Conservation (phyloP, 1,140 invertebrate genomes). For the Plodia interpunctella region DNA sequence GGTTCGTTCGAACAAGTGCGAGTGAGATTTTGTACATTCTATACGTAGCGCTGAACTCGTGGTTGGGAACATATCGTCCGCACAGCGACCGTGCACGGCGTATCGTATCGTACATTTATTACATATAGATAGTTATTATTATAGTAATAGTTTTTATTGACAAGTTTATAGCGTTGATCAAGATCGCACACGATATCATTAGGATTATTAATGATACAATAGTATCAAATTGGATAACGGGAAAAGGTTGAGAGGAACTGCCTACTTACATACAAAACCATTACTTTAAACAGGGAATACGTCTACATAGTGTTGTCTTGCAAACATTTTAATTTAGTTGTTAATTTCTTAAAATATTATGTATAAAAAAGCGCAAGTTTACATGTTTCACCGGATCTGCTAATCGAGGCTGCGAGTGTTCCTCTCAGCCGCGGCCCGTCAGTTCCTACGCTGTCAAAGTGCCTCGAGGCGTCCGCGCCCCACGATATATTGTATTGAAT, state of each 20-base stretch:
- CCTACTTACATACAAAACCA: no score
- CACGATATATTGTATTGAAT: background rate
- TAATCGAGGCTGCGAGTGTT: background rate
- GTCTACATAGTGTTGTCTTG: no score
- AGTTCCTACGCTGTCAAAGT: background rate
- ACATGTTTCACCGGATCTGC: no score
- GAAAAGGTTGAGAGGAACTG: background rate
- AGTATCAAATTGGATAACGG: background rate
- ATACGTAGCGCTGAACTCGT: background rate
- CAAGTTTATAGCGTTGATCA: background rate
- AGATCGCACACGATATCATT: constrained; percentile 1
- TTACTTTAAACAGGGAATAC: no score
- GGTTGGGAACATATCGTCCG: background rate
- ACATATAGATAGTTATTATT: background rate
- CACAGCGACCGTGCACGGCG: background rate
- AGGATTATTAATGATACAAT: background rate
- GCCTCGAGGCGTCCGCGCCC: background rate
- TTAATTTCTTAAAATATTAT: no score
- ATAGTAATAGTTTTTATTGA: background rate
- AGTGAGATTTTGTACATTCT: background rate
- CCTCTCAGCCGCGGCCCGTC: background rate
- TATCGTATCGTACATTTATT: background rate
- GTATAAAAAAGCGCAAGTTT: no score
- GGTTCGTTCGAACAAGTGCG: no score
- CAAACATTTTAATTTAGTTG: no score